Base-by-base conservation (phyloP, 2,888 invertebrate genomes). In the Lasioglossum zephyrum region DNA sequence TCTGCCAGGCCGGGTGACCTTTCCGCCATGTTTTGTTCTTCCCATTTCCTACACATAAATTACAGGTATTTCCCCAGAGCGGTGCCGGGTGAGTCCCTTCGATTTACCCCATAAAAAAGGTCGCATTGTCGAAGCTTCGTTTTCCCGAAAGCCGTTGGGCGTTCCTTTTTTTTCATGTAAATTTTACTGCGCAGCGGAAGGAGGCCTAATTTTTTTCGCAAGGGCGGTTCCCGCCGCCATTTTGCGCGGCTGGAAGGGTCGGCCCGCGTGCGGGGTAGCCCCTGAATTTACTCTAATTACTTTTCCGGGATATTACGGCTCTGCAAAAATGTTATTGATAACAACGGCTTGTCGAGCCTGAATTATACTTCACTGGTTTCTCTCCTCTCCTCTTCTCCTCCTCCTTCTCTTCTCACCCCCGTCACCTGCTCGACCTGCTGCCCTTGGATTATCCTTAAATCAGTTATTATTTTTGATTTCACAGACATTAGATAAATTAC, bases 231-330 rank as follows among this genome's bases (percentile, higher is more conserved):
- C 93, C 92, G 91, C 89, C 93, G 94, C 94, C 94, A 94, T 94
- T 94, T 94, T 94, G 92, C 87, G 89, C 88, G 92, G 90, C 88
- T 89, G 91, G 91, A 94, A 94, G 93, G 94, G 94, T 93, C 92
- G 92, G 31, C 89, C 89, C 83, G 41, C 41, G 41, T 2, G 41
- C 41, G 91, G n/a, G 39, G 39, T 88, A 91, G 90, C 90, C 92
- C 90, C 93, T 93, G 94, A 94, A 94, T 94, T 93, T 93, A 93
- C 93, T 93, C 94, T 94, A 94, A 94, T 94, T 94, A 93, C 93
- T 94, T 93, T 94, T 91, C 93, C 92, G 92, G 90, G 92, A 92
- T 92, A 92, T 92, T 92, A 92, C 92, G 92, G 88, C 90, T 91
- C 92, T 91, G 93, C 88, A 91, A 93, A 94, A 94, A 93, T 93